Percentiles rank a stretch among this genome's conserved stretches.
Evolutionary conservation across 2,888 invertebrate species (phyloP).

Genomic region (Pterostichus madidus): DNA sequence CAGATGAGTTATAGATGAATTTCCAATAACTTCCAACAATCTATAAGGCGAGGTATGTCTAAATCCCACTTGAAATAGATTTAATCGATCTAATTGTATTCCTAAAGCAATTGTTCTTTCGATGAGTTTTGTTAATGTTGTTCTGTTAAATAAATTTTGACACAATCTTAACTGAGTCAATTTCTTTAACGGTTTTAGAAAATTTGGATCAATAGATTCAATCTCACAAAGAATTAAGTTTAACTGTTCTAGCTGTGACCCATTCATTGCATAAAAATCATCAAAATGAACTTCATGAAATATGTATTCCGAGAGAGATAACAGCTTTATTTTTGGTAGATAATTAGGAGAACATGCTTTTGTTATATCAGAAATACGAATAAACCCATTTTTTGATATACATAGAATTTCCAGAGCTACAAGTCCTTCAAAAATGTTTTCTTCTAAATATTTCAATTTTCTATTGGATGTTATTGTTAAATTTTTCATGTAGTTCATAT

Average conservation of each 20-base stretch:
- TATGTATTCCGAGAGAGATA: slow-evolving; percentile 80
- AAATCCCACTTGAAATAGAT: slow-evolving; percentile 80
- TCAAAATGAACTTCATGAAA: slow-evolving; percentile 77
- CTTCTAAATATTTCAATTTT: slow-evolving; percentile 76
- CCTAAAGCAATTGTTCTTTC: slow-evolving; percentile 73
- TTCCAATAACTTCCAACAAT: slow-evolving; percentile 78
- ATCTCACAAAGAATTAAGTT: slow-evolving; percentile 79
- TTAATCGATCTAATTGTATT: slow-evolving; percentile 78
- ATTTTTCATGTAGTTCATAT: slow-evolving; percentile 78
- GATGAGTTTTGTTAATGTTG: slow-evolving; percentile 77
- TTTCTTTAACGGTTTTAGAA: slow-evolving; percentile 77
- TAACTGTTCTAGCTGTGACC: slow-evolving; percentile 77
- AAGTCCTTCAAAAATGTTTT: slow-evolving; percentile 79
- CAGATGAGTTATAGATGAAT: slow-evolving; percentile 78
- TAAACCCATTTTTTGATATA: slow-evolving; percentile 80
- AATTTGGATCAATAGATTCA: slow-evolving; percentile 78
- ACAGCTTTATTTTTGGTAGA: slow-evolving; percentile 77
- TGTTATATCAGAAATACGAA: slow-evolving; percentile 76
- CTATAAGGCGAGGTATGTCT: slow-evolving; percentile 78
- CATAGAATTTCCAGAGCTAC: slow-evolving; percentile 78
- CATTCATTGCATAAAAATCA: slow-evolving; percentile 78
- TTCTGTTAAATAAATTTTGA: slow-evolving; percentile 79
- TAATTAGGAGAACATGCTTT: slow-evolving; percentile 76
- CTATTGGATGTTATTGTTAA: slow-evolving; percentile 81
- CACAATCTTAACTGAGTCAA: slow-evolving; percentile 78